A percentile compares a stretch with the other conserved stretches of the same genome.
These are phyloP conservation scores for Pyxicephalus adspersus DNA, from an alignment of 2,113 vertebrate species.

Conservation along the genomic window DNA sequence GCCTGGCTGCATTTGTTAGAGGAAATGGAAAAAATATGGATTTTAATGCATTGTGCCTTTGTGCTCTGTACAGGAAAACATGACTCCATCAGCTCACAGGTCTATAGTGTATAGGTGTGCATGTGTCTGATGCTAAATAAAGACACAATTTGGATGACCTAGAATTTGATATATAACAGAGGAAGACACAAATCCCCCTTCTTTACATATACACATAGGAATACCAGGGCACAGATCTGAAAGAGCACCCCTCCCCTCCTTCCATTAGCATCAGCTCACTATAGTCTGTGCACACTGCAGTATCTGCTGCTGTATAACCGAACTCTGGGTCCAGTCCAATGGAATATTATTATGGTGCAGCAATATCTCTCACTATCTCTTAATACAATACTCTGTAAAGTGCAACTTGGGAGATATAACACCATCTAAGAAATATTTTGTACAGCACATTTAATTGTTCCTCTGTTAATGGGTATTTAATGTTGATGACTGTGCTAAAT, in stretches of 20 bases:
- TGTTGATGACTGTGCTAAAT: slow-evolving; percentile 4
- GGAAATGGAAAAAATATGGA: slow-evolving; percentile 11
- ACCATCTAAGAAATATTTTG: not conserved
- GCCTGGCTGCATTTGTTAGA: slow-evolving; percentile 29
- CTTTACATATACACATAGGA: not conserved
- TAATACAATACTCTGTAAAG: not conserved
- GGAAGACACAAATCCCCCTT: no score
- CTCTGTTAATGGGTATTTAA: not conserved
- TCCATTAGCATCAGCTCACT: not conserved
- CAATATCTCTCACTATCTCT: not conserved
- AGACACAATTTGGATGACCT: slow-evolving; percentile 5
- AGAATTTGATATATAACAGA: not conserved
- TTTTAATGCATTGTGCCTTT: slow-evolving; percentile 15
- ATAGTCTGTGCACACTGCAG: slow-evolving; percentile 37
- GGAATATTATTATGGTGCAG: slow-evolving; percentile 18
- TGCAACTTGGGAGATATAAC: slow-evolving; percentile 3
- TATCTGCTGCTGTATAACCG: not conserved
- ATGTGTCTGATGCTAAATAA: not conserved
- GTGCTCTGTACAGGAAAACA: not conserved
- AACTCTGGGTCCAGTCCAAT: not conserved
- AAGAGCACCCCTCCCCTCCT: not conserved
- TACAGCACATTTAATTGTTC: not conserved
- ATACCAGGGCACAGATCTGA: not conserved
- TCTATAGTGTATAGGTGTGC: not conserved
- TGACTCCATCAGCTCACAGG: not conserved